Percentiles rank a stretch among this genome's conserved stretches.
Evolutionary conservation across 2,113 vertebrate species (phyloP).

Genomic region (Megatriorchis doriae): DNA sequence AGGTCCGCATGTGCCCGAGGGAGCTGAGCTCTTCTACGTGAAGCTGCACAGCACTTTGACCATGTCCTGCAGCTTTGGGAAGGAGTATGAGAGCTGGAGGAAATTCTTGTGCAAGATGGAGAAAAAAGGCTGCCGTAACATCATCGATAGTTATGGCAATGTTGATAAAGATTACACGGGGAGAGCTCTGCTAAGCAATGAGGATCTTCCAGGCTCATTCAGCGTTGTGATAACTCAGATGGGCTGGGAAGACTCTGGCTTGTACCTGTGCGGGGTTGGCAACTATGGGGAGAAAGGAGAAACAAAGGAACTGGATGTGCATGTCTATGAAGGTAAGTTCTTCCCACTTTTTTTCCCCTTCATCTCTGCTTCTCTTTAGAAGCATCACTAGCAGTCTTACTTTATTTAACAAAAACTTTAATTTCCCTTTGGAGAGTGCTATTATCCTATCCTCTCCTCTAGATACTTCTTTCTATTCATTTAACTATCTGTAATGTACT

Average conservation of each 20-base stretch:
- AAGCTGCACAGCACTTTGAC: constrained; percentile 17
- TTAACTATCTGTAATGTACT: accelerated
- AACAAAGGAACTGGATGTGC: constrained; percentile 47
- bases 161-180: not conserved
- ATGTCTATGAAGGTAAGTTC: constrained; percentile 61
- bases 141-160: not conserved
- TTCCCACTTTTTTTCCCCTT: not conserved
- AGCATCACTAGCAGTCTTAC: not conserved
- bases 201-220: not conserved
- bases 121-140: not conserved
- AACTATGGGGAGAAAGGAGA: not conserved
- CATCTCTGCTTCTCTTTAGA: not conserved
- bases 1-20: not conserved
- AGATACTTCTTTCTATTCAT: not conserved
- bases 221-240: constrained; percentile 51
- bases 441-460: not conserved
- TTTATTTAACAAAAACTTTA: not conserved
- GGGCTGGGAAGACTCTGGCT: constrained; percentile 54
- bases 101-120: constrained; percentile 65
- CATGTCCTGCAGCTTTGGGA: constrained; percentile 2
- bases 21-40: constrained; percentile 64
- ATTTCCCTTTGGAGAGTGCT: not conserved
- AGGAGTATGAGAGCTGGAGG: accelerated
- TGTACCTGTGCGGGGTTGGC: constrained; percentile 58
- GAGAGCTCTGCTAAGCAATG: constrained; percentile 7